Conservation (phyloP, 2,113 vertebrate genomes). For the Gambusia holbrooki region DNA sequence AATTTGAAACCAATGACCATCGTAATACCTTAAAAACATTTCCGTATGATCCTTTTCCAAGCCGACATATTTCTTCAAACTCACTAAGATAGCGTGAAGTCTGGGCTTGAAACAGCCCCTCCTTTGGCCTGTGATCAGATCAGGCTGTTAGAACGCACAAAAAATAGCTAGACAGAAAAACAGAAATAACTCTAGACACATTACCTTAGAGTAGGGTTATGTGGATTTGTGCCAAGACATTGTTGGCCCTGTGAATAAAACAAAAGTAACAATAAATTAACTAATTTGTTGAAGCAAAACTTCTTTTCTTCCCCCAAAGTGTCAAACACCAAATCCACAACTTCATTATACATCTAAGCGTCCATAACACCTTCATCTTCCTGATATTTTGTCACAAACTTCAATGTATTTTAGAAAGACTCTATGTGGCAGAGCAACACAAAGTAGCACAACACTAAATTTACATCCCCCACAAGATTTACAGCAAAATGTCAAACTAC, state of each 20-base stretch:
- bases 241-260: slow-evolving; percentile 66
- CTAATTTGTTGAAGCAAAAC: not conserved
- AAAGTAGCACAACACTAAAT: too few species aligned
- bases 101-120: slow-evolving; percentile 89
- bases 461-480: not conserved
- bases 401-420: too few species aligned
- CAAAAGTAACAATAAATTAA: not conserved
- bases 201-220: slow-evolving; percentile 71
- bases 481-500: not conserved
- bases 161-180: not conserved
- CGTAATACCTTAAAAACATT: slow-evolving; percentile 92
- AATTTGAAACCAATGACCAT: not conserved
- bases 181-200: not conserved
- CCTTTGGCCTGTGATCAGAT: slow-evolving; percentile 81
- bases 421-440: too few species aligned
- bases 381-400: too few species aligned
- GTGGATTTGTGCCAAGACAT: slow-evolving; percentile 44
- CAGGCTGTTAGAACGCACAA: not conserved
- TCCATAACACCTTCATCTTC: too few species aligned
- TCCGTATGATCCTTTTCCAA: slow-evolving; percentile 95
- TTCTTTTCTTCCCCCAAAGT: not conserved
- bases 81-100: slow-evolving; percentile 94
- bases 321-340: not conserved
- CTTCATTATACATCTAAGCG: not conserved
- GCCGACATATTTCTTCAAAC: slow-evolving; percentile 89